Evolutionary conservation across 2,113 vertebrate species (phyloP), one percentile per base, ranked within the genome.

Genomic region (Donacobius atricapilla): DNA sequence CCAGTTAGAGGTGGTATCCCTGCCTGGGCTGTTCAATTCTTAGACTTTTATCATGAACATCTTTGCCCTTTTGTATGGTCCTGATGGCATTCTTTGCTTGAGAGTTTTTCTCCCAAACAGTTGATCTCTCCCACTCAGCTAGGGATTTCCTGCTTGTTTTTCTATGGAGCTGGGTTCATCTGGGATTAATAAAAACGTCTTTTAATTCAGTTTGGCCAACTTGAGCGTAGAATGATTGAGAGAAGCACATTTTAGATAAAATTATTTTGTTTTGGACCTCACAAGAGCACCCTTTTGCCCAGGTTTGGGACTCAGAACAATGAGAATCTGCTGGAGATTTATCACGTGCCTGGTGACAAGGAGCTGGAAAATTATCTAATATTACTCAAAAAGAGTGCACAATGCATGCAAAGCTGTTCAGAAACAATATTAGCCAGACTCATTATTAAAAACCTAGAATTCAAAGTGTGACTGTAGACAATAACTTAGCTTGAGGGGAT

Each of bases 381-480:
- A 95, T 92, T 95, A 90, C 90, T 90, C 71, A 86, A 77, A 95
- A 95, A 83, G 37, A 90, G 44, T 54, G 79, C 60, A 64, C 2
- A 23, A 93, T 88, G 78, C 58, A 86, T 58, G 57, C 88, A 94
- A 94, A 93, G 80, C 76, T 84, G 48, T 82, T 94, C 93, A 89
- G 94, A 96, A 96, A 95, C 88, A 95, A 70, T 90, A 92, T 93
- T 89, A 81, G 13, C 68, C 80, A 93, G 88, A 50, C 48, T 97
- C 91, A 87, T 97, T 96, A 96, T 95, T 96, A 96, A 97, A 97
- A 95, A 37, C 88, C 90, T 90, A 92, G 71, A 95, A 96, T 95
- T 95, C 94, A 89, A 92, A 96, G 93, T 97, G 93, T 88, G 92
- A 87, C 64, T 63, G 90, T 91, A 95, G 92, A 95, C 90, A 78